These are phyloP conservation scores for Lymantria dispar DNA, from an alignment of 2,888 invertebrate genomes.

Conservation along the genomic window DNA sequence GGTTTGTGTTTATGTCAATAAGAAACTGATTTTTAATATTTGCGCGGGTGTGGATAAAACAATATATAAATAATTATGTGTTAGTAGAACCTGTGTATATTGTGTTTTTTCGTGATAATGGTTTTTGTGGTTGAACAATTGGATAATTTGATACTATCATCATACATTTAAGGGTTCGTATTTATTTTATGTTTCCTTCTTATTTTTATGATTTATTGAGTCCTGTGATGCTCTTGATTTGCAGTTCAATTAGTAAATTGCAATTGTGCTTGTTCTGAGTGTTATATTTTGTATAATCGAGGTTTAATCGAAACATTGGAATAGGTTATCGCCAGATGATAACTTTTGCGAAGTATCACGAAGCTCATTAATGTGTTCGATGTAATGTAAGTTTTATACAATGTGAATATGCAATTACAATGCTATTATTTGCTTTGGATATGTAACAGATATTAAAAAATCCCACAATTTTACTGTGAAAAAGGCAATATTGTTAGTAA, in stretches of 20 bases:
- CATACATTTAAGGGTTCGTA: slow-evolving; percentile 76
- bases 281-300: slow-evolving; percentile 10
- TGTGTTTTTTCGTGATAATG: slow-evolving; percentile 75
- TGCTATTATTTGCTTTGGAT: too few species aligned
- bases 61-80: slow-evolving; percentile 67
- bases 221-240: slow-evolving; percentile 24
- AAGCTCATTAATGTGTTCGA: slow-evolving; percentile 16
- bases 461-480: neutral
- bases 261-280: slow-evolving; percentile 8
- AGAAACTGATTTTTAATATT: slow-evolving; percentile 76
- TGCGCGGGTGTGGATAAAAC: slow-evolving; percentile 79
- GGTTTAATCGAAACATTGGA: slow-evolving; percentile 30
- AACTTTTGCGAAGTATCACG: slow-evolving; percentile 43
- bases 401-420: neutral
- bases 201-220: slow-evolving; percentile 45
- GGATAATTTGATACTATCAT: slow-evolving; percentile 65
- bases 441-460: too few species aligned
- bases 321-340: slow-evolving; percentile 71
- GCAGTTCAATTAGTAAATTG: slow-evolving; percentile 10
- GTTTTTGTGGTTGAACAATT: slow-evolving; percentile 68
- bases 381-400: slow-evolving; percentile 11
- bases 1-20: slow-evolving; percentile 83
- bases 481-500: neutral
- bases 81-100: slow-evolving; percentile 71
- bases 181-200: slow-evolving; percentile 66